Evolutionary conservation across 2,797 vertebrate genomes (phyloP).

Genomic region (Sebastes matsubarae): DNA sequence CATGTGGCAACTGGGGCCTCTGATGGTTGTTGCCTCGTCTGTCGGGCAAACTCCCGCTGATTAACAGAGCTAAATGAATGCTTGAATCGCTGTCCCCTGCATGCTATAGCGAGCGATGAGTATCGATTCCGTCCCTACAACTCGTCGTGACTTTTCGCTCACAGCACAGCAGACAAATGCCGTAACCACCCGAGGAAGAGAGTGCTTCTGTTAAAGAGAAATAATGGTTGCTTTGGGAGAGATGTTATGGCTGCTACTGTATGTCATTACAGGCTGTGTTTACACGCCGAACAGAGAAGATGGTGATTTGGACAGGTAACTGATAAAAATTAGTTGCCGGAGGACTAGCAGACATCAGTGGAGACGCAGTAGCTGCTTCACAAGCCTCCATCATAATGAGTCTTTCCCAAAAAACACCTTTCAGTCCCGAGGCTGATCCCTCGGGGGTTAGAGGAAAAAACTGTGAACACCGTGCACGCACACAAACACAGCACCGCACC

Average conservation of each 20-base stretch:
- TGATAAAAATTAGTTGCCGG: constrained; percentile 38
- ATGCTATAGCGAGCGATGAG: background rate
- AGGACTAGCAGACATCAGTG: constrained; percentile 28
- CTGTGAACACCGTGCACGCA: background rate
- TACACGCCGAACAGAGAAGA: background rate
- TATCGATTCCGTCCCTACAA: constrained; percentile 34
- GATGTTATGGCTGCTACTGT: constrained; percentile 13
- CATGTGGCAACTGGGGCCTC: constrained; percentile 66
- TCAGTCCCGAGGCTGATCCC: constrained; percentile 37
- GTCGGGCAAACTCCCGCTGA: constrained; percentile 46
- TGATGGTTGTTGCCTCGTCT: constrained; percentile 48
- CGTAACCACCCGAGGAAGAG: background rate
- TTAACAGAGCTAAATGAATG: constrained; percentile 58
- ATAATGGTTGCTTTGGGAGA: constrained; percentile 33
- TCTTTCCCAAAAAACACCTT: constrained; percentile 29
- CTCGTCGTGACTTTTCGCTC: constrained; percentile 29
- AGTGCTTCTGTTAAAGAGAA: constrained; percentile 17
- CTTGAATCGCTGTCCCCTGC: constrained; percentile 1
- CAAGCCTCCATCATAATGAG: constrained; percentile 25
- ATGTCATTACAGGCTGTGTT: constrained; percentile 41
- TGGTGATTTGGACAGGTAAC: constrained; percentile 38
- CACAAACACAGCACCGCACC: background rate
- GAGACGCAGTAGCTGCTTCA: constrained; percentile 5
- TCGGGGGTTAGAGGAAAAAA: constrained; percentile 16
- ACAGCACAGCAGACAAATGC: background rate